Evolutionary conservation across 2,797 vertebrate genomes (phyloP), one percentile per base, ranked within the genome.

Genomic region (Crax fasciolata): DNA sequence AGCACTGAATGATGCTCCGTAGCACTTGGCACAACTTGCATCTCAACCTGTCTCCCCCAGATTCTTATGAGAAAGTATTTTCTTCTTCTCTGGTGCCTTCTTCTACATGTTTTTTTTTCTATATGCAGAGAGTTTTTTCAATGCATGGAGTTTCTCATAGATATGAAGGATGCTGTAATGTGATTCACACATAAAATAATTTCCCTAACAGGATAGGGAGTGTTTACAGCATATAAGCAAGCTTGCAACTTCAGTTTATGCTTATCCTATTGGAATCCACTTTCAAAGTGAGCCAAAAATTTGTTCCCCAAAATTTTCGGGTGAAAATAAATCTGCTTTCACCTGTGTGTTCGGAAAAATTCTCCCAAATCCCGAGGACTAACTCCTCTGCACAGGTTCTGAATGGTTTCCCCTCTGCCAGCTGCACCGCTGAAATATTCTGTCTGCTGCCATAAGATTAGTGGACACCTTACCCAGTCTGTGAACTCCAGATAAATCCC

Each of bases 401-500:
- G 88, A 90, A 62, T 3, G 1, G 39, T 84, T 91, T 80, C 63
- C 57, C 65, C 52, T 61, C 75, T 24, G 5, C 82, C 94, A 95
- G 73, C 79, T 49, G 73, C 62, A 19, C 32, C 25, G 71, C 78
- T 90, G 83, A 13, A 91, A 89, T 5, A 35, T 87, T 92, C 93
- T 93, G 55, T 38, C 73, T 88, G 89, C 90, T 92, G 74, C 59
- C 28, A 1, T 13, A 75, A 70, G 90, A 96, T 92, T 87, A 78
- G 90, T 49, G 88, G 91, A 81, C 87, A 92, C 90, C 95, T 95
- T 89, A 57, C 71, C 88, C 89, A 96, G 96, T 49, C 95, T 88
- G 89, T 80, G 94, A 96, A 92, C 92, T 96, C 88, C 79, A 90
- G 96, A 85, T 91, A 97, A 95, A 92, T 94, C 96, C 93, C 88